Evolutionary conservation across 2,113 vertebrate genomes (phyloP).

Genomic region (Sinocyclocheilus anophthalmus): DNA sequence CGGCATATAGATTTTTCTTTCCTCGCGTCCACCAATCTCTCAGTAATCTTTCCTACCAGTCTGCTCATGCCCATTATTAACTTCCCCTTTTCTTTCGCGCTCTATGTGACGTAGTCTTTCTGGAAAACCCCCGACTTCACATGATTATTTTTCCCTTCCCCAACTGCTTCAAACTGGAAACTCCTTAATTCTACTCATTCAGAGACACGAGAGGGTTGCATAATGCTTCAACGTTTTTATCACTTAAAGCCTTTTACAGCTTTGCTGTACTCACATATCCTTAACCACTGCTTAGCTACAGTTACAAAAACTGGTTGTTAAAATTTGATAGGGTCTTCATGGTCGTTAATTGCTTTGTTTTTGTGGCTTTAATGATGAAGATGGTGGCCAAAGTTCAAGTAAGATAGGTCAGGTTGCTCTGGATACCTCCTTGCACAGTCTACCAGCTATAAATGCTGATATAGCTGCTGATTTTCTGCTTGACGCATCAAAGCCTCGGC

Average conservation of each 20-base stretch:
- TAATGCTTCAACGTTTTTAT: background rate
- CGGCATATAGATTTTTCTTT: too few relatives aligned
- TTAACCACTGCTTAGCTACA: background rate
- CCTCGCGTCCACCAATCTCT: too few relatives aligned
- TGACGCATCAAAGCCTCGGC: background rate
- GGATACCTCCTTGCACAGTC: conserved; percentile 12
- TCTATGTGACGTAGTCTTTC: too few relatives aligned
- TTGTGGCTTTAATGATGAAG: conserved; percentile 1
- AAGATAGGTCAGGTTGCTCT: conserved; percentile 31
- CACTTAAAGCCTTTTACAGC: background rate
- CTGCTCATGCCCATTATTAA: too few relatives aligned
- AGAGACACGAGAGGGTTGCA: background rate
- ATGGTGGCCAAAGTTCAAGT: conserved; percentile 66
- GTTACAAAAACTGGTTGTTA: conserved; percentile 45
- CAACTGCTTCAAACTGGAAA: background rate
- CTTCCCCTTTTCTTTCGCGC: too few relatives aligned
- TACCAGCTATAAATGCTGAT: conserved; percentile 23
- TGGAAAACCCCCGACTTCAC: too few relatives aligned
- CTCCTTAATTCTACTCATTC: background rate
- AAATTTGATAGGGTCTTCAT: conserved; percentile 42
- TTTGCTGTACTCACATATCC: conserved; percentile 7
- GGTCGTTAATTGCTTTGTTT: conserved; percentile 51
- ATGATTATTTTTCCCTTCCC: background rate
- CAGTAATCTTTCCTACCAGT: too few relatives aligned
- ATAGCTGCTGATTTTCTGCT: conserved; percentile 23